phyloP scores from a whole-genome alignment of 2,797 vertebrate genomes.

The Oreortyx pictus region DNA sequence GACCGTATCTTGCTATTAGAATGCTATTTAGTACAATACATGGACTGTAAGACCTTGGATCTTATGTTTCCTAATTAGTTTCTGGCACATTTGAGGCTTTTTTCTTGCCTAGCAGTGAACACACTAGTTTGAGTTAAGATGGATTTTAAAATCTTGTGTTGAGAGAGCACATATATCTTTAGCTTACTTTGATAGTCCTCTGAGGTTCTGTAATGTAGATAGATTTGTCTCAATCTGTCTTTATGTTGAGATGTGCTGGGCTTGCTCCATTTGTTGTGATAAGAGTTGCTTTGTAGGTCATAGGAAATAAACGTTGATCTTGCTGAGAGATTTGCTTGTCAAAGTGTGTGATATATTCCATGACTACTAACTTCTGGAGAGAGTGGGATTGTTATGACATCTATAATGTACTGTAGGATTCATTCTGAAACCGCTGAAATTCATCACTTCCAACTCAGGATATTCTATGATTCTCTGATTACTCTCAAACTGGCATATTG shows the following conservation, averaged over 20 bases:
- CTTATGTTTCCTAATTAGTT: conserved; percentile 8
- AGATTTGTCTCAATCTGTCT: conserved; percentile 74
- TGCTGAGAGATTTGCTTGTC: conserved; percentile 74
- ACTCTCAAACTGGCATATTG: conserved; percentile 47
- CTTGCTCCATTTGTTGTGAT: conserved; percentile 74
- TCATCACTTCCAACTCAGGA: conserved; percentile 16
- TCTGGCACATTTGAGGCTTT: not conserved
- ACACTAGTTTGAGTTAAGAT: conserved; percentile 43
- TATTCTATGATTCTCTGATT: not conserved
- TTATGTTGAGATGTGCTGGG: conserved; percentile 61
- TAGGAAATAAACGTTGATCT: conserved; percentile 72
- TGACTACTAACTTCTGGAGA: conserved; percentile 76
- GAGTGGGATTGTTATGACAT: conserved; percentile 77
- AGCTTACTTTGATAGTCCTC: conserved; percentile 60
- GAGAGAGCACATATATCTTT: conserved; percentile 59
- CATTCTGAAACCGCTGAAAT: conserved; percentile 68
- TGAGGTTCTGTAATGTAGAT: conserved; percentile 55
- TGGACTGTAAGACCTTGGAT: not conserved
- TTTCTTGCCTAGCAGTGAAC: not conserved
- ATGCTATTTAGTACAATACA: not conserved
- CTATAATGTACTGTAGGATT: conserved; percentile 71
- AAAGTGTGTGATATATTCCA: conserved; percentile 71
- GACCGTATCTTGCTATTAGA: conserved; percentile 15
- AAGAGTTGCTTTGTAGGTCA: conserved; percentile 73
- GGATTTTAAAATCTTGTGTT: conserved; percentile 49